phyloP scores from a whole-genome alignment of 2,888 invertebrate species.

The Halictus quadricinctus region DNA sequence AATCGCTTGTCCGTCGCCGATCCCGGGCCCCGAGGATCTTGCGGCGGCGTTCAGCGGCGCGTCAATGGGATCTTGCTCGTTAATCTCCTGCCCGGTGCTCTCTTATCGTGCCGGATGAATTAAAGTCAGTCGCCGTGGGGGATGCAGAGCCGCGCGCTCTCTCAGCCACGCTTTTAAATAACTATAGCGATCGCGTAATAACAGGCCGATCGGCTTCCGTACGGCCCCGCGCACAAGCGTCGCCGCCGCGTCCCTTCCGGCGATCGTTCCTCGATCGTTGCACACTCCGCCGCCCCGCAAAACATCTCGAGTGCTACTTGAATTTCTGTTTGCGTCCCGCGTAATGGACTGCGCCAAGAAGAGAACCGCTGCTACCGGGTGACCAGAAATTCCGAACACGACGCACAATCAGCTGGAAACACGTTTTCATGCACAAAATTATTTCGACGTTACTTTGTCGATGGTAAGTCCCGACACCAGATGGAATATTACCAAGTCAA shows the following conservation, averaged over 20 bases:
- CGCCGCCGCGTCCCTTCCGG: constrained; percentile 42
- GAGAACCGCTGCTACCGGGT: neutral
- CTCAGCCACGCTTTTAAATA: constrained; percentile 59
- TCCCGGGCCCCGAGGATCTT: neutral
- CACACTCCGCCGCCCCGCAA: constrained; percentile 7
- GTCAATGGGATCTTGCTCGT: constrained; percentile 51
- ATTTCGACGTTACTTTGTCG: no score
- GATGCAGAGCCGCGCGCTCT: constrained; percentile 28
- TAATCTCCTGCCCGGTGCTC: constrained; percentile 35
- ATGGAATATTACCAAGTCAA: no score
- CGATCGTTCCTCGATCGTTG: constrained; percentile 30
- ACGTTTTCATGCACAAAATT: no score
- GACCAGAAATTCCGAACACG: neutral
- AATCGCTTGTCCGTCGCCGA: constrained; percentile 14
- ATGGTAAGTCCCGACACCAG: no score
- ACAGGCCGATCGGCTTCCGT: constrained; percentile 71
- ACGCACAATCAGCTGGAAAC: no score
- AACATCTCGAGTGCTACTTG: constrained; percentile 54
- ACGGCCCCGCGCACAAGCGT: constrained; percentile 33
- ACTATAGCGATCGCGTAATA: constrained; percentile 70
- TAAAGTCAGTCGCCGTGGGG: constrained; percentile 52
- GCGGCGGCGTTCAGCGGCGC: constrained; percentile 19
- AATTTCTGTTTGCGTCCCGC: constrained; percentile 26
- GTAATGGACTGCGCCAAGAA: neutral
- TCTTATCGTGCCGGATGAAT: constrained; percentile 62